These are phyloP conservation scores for Siniperca undulata DNA, from an alignment of 2,797 vertebrate species.

Conservation along the genomic window DNA sequence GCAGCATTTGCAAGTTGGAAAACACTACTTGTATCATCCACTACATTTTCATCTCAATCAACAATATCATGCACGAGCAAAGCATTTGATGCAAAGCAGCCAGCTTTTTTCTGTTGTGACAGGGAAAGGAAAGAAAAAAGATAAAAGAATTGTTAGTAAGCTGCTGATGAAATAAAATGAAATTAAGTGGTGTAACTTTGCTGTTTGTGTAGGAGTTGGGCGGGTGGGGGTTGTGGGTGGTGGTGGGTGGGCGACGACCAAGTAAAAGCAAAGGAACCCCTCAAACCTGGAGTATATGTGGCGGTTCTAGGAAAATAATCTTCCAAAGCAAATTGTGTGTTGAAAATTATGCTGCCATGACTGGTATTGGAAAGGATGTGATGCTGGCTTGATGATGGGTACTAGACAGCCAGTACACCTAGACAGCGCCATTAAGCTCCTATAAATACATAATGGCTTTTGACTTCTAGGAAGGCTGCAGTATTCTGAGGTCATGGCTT, in stretches of 20 bases:
- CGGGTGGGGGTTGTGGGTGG: not conserved
- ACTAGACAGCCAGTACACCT: constrained; percentile 58
- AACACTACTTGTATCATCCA: constrained; percentile 55
- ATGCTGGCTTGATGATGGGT: constrained; percentile 59
- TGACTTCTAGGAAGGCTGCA: constrained; percentile 81
- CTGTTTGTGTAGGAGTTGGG: constrained; percentile 47
- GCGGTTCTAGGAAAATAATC: constrained; percentile 48
- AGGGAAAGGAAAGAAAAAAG: constrained; percentile 22
- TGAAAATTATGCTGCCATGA: constrained; percentile 40
- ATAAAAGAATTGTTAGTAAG: constrained; percentile 64
- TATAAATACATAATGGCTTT: constrained; percentile 83
- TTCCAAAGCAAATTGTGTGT: constrained; percentile 54
- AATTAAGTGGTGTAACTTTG: constrained; percentile 61
- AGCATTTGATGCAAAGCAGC: constrained; percentile 61
- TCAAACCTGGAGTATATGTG: constrained; percentile 9
- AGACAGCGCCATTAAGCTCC: constrained; percentile 72
- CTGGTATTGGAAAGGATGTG: constrained; percentile 49
- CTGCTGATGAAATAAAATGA: constrained; percentile 80
- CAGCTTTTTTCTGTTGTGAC: constrained; percentile 32
- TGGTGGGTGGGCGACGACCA: constrained; percentile 9
- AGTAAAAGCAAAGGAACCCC: constrained; percentile 42
- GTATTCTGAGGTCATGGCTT: constrained; percentile 67
- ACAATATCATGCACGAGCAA: constrained; percentile 42
- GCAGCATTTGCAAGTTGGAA: constrained; percentile 47
- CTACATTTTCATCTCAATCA: constrained; percentile 59